These are phyloP conservation scores for Pollenia labialis DNA, from an alignment of 2,888 invertebrate genomes.

Conservation along the genomic window DNA sequence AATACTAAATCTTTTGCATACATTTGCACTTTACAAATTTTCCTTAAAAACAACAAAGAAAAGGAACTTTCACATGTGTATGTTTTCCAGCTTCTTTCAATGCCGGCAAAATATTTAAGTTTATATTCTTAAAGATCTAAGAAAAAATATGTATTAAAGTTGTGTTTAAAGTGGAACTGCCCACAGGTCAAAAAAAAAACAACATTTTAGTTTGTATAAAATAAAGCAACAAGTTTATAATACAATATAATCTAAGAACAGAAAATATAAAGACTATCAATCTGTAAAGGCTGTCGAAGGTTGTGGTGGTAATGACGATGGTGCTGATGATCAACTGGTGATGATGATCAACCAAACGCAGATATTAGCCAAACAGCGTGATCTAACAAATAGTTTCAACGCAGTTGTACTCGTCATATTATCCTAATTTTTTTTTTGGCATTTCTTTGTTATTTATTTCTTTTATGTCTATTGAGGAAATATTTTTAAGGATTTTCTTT, in stretches of 20 bases:
- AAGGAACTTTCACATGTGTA: conserved; percentile 54
- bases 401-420: conserved; percentile 73
- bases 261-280: conserved; percentile 27
- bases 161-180: conserved; percentile 71
- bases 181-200: conserved; percentile 67
- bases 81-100: neutral
- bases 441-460: conserved; percentile 40
- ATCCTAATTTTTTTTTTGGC: conserved; percentile 15
- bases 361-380: conserved; percentile 54
- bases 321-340: neutral
- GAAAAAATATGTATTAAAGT: conserved; percentile 30
- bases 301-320: neutral
- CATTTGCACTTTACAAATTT: conserved; percentile 70
- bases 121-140: conserved; percentile 33
- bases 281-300: conserved; percentile 25
- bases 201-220: conserved; percentile 48
- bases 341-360: conserved; percentile 34
- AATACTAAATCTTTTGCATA: conserved; percentile 57
- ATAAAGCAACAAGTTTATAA: conserved; percentile 29
- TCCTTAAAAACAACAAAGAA: conserved; percentile 1
- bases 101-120: conserved; percentile 39
- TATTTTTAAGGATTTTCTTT: conserved; percentile 7
- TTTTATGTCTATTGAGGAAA: conserved; percentile 10
- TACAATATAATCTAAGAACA: conserved; percentile 41
- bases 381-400: conserved; percentile 82